Conservation (phyloP, 2,113 vertebrate genomes). For the Diadophis punctatus region DNA sequence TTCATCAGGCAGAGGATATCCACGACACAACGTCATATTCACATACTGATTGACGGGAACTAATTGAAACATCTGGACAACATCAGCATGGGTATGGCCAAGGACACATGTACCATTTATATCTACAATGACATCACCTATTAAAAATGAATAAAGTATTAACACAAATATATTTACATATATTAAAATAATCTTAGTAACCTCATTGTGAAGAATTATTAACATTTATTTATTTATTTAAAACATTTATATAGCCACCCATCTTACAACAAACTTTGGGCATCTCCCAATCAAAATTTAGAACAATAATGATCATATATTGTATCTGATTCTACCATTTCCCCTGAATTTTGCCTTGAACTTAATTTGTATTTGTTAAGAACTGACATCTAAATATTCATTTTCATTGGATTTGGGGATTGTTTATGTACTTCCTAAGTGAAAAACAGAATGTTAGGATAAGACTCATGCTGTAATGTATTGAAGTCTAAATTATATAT, state of each 20-base stretch:
- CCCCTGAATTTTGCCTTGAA: conserved; percentile 1
- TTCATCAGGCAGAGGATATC: conserved; percentile 95
- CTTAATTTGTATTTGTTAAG: conserved; percentile 27
- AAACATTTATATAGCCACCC: neutral
- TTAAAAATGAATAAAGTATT: conserved; percentile 43
- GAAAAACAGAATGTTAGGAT: neutral
- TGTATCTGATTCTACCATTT: neutral
- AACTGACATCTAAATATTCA: conserved; percentile 52
- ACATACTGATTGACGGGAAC: conserved; percentile 92
- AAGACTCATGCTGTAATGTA: neutral
- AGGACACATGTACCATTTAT: conserved; percentile 91
- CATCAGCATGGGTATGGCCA: conserved; percentile 95
- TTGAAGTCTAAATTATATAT: neutral
- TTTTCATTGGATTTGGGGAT: conserved; percentile 48
- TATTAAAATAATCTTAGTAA: neutral
- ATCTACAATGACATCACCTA: conserved; percentile 96
- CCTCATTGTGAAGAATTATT: neutral
- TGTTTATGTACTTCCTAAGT: neutral
- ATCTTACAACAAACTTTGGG: neutral
- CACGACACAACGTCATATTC: conserved; percentile 91
- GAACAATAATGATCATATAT: neutral
- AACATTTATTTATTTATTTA: neutral
- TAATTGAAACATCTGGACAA: conserved; percentile 97
- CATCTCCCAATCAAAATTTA: neutral
- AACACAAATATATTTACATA: neutral